Percentiles rank a stretch among this genome's conserved stretches.
These are phyloP conservation scores for Eleginops maclovinus DNA, from an alignment of 2,113 vertebrate genomes.

Conservation along the genomic window DNA sequence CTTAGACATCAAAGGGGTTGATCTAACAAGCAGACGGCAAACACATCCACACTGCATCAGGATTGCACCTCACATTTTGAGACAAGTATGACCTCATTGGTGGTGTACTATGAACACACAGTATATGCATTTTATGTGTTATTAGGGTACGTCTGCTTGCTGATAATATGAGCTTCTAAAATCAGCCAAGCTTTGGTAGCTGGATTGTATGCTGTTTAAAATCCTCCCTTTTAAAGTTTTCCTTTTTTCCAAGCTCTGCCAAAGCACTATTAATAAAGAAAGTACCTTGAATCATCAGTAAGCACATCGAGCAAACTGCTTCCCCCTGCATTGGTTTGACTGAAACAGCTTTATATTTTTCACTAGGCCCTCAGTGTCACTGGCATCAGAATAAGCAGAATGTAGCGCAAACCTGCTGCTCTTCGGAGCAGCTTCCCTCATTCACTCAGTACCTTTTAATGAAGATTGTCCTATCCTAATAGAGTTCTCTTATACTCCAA, in stretches of 20 bases:
- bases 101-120: constrained; percentile 31
- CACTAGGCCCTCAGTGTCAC: constrained; percentile 31
- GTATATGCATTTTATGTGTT: constrained; percentile 37
- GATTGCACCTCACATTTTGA: constrained; percentile 29
- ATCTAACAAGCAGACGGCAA: constrained; percentile 21
- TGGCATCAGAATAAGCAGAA: constrained; percentile 35
- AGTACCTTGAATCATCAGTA: constrained; percentile 11
- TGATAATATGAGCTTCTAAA: constrained; percentile 38
- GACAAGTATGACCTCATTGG: constrained; percentile 26
- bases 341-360: constrained; percentile 59
- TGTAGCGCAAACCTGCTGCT: constrained; percentile 42
- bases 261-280: constrained; percentile 16
- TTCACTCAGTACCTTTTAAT: constrained; percentile 67
- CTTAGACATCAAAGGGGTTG: constrained; percentile 33
- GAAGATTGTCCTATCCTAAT: constrained; percentile 64
- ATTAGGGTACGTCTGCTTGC: constrained; percentile 31
- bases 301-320: constrained; percentile 43
- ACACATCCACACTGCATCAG: constrained; percentile 4
- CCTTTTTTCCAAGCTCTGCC: constrained; percentile 2
- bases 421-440: constrained; percentile 11
- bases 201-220: constrained; percentile 26
- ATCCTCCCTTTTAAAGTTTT: constrained; percentile 23
- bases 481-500: constrained; percentile 60
- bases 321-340: constrained; percentile 45
- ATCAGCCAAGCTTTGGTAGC: constrained; percentile 39